Conservation (phyloP, 2,113 vertebrate species). For the Laticauda laticaudata region DNA sequence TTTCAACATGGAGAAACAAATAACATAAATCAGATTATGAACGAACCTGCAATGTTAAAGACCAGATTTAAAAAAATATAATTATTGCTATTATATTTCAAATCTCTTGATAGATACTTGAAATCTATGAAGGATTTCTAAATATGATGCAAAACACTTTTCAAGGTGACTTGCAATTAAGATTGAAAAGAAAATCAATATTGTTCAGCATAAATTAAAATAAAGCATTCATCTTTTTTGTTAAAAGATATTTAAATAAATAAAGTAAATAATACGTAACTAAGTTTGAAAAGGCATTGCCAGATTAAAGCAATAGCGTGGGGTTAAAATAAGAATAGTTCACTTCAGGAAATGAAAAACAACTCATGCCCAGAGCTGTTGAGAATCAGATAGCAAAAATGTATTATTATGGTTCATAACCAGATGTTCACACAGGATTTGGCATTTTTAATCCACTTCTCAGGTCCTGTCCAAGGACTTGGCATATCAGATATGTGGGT, state of each 20-base stretch:
- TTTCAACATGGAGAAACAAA: background rate
- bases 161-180: constrained; percentile 23
- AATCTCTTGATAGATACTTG: constrained; percentile 3
- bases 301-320: background rate
- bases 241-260: constrained; percentile 17
- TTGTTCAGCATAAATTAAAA: constrained; percentile 27
- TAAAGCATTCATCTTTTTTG: background rate
- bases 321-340: background rate
- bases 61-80: background rate
- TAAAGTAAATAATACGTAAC: background rate
- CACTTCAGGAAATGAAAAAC: background rate
- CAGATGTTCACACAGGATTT: no score
- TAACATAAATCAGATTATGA: background rate
- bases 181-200: constrained; percentile 15
- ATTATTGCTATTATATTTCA: background rate
- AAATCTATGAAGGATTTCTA: constrained; percentile 18
- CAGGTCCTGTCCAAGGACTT: no score
- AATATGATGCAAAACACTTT: constrained; percentile 13
- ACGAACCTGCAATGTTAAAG: background rate
- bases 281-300: background rate
- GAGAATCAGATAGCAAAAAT: background rate
- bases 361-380: background rate
- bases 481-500: no score
- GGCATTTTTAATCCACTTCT: no score
- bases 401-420: no score